These are phyloP conservation scores for Erpornis zantholeuca DNA, from an alignment of 2,113 vertebrate species.

Conservation along the genomic window DNA sequence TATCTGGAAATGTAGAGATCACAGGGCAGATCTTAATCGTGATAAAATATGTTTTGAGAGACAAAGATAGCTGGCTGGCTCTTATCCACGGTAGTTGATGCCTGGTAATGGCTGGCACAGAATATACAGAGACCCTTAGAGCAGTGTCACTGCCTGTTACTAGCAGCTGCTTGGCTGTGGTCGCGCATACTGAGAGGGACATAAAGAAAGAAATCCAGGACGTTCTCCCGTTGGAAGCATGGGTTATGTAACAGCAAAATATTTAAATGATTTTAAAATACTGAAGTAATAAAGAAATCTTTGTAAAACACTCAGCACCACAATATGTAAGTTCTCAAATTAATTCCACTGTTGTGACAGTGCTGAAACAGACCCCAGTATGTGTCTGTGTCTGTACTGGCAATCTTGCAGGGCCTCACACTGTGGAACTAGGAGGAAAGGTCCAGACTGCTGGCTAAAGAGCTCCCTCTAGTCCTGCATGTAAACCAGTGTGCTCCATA, in stretches of 20 bases:
- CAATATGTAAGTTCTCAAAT: not conserved
- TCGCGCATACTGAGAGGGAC: constrained; percentile 33
- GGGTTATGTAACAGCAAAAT: not conserved
- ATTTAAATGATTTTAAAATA: not conserved
- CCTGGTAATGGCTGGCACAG: constrained; percentile 40
- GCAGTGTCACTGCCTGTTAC: constrained; percentile 60
- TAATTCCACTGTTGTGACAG: not conserved
- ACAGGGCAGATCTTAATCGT: not conserved
- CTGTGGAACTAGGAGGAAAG: not conserved
- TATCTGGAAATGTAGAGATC: not conserved
- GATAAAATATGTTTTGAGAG: not conserved
- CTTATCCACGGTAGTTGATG: not conserved
- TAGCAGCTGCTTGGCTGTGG: constrained; percentile 46
- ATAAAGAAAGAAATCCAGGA: constrained; percentile 13
- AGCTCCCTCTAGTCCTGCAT: constrained; percentile 3
- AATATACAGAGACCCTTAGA: constrained; percentile 33
- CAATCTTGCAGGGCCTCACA: not conserved
- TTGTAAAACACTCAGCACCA: not conserved
- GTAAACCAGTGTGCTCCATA: not conserved
- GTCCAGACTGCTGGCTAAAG: not conserved
- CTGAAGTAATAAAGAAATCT: not conserved
- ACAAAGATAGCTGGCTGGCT: constrained; percentile 10
- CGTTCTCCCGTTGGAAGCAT: not conserved
- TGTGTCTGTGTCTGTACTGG: not conserved
- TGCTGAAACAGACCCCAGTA: not conserved